Evolutionary conservation across 2,797 vertebrate species (phyloP), one percentile per base, ranked within the genome.

Genomic region (Anguilla anguilla): DNA sequence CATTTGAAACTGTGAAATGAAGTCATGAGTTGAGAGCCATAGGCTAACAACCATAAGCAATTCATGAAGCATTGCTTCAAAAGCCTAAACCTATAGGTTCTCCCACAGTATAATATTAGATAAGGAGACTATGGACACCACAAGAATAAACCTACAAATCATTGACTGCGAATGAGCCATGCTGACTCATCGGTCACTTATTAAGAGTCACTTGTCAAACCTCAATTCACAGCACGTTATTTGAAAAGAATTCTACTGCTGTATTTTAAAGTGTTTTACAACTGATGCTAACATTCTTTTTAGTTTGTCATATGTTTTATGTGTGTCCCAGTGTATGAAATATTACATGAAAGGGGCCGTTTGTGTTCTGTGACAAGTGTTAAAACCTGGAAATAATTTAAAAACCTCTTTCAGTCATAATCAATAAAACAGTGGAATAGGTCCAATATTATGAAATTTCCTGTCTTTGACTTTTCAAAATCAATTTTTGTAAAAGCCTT

Each of bases 11-110:
- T 49, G 46, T 25, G 79, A 82, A 51, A 51, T 82, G 1, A 49
- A 82, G 43, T 49, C 46, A 39, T 82, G 79, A n/a, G 15, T n/a
- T 3, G 43, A 3, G 39, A 17, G 15, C 74, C 74, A 77, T 77
- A n/a, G 35, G 74, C 74, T 77, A 77, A 17, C 1, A 39, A 77
- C 35, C 19, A 74, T 19, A 31, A 72, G 35, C 69, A 72, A 72
- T 77, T 77, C 31, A 77, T 17, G 74, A 82, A 28, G 43, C 79
- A 82, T 82, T 46, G 46, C 43, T 82, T 82, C 35, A 74, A 67
- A 31, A 39, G 69, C 31, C 13, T 43, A 79, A 19, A 79, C 22
- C 13, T 10, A 11, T 49, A 51, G 46, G 51, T 82, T 49, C 43
- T 82, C 79, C 79, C 22, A 51, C 9, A 11, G 46, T 51, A 49